These are phyloP conservation scores for Bombus vancouverensis DNA, from an alignment of 1,140 invertebrate species.

Conservation along the genomic window DNA sequence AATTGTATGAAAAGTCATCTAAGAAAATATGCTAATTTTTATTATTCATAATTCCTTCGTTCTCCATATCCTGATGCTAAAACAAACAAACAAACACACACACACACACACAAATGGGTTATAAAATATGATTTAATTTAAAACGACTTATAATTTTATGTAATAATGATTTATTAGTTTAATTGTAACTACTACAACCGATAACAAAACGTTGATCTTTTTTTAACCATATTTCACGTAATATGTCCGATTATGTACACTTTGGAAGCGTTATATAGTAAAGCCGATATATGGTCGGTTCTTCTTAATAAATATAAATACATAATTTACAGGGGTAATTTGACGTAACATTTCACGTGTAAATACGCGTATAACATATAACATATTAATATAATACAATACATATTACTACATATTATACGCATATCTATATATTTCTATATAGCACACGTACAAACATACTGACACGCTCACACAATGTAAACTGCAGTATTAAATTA, in stretches of 20 bases:
- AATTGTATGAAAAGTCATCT: constrained; percentile 72
- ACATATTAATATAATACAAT: constrained; percentile 13
- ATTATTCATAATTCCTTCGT: constrained; percentile 26
- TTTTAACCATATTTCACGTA: constrained; percentile 27
- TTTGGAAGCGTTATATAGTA: constrained; percentile 54
- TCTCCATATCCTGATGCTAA: neutral
- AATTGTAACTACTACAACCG: constrained; percentile 39
- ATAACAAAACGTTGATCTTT: constrained; percentile 56
- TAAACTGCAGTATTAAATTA: constrained; percentile 45
- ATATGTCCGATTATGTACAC: constrained; percentile 48
- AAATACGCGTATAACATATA: constrained; percentile 38
- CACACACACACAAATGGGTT: neutral
- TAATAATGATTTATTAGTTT: constrained; percentile 69
- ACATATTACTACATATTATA: constrained; percentile 9
- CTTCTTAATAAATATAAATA: constrained; percentile 56
- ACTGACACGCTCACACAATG: constrained; percentile 33
- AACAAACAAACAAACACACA: neutral
- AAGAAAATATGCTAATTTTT: constrained; percentile 25
- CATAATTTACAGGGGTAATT: constrained; percentile 50
- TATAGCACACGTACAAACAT: constrained; percentile 14
- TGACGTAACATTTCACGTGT: constrained; percentile 37
- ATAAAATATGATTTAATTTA: neutral
- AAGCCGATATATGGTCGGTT: constrained; percentile 53
- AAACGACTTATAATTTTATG: constrained; percentile 52
- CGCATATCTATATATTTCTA: constrained; percentile 20